A percentile compares a stretch with the other conserved stretches of the same genome.
These are phyloP conservation scores for Drosophila pallidifrons DNA, from an alignment of 1,140 invertebrate species.

Conservation along the genomic window DNA sequence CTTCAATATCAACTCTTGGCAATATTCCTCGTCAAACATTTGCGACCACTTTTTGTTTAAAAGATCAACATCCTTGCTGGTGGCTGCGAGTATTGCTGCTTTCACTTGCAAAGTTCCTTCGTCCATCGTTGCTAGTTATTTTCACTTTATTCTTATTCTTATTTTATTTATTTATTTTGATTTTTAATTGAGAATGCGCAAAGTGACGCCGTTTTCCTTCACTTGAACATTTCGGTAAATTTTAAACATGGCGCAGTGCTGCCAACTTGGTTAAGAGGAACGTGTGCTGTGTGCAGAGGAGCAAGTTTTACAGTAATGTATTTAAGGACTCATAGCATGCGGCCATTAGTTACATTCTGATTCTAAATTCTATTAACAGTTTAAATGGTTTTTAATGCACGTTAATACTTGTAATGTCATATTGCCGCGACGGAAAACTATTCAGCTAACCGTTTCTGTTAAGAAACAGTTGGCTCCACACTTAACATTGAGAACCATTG, in stretches of 20 bases:
- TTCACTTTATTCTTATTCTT: not conserved
- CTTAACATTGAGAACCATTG: too few species aligned
- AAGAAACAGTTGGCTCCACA: too few species aligned
- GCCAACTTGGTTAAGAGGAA: not conserved
- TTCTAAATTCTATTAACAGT: too few species aligned
- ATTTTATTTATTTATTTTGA: not conserved
- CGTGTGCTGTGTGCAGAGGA: not conserved
- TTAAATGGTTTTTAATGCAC: too few species aligned
- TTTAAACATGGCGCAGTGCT: not conserved
- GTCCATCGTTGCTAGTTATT: not conserved
- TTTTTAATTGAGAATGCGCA: not conserved
- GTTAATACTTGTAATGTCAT: too few species aligned
- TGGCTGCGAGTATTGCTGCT: slow-evolving; percentile 49
- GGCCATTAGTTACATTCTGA: too few species aligned
- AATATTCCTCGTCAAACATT: slow-evolving; percentile 63
- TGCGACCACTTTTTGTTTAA: slow-evolving; percentile 59
- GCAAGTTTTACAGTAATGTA: not conserved
- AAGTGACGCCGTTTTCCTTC: slow-evolving; percentile 4
- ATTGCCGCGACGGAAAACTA: too few species aligned
- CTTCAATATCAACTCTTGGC: slow-evolving; percentile 47
- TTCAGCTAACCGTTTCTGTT: too few species aligned
- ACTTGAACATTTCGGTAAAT: slow-evolving; percentile 12
- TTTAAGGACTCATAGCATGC: too few species aligned
- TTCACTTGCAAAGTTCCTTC: slow-evolving; percentile 2
- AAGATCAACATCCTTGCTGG: slow-evolving; percentile 51